phyloP scores from a whole-genome alignment of 2,888 invertebrate species.

The Torymus tubicola region DNA sequence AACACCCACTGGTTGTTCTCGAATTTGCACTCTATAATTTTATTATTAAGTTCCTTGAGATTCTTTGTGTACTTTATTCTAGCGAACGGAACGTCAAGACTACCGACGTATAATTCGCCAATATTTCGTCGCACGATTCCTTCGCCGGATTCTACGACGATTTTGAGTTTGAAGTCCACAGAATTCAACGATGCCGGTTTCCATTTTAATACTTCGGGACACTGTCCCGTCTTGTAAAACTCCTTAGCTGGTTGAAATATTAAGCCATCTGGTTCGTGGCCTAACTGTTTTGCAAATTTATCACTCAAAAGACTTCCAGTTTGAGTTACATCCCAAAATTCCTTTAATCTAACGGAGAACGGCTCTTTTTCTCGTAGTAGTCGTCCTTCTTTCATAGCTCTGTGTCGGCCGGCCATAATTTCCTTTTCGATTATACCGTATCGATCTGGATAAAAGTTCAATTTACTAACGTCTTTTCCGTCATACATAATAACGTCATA shows the following conservation, averaged over 20 bases:
- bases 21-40: constrained; percentile 96
- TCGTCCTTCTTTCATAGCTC: constrained; percentile 86
- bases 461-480: constrained; percentile 85
- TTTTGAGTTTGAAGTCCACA: constrained; percentile 94
- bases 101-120: constrained; percentile 89
- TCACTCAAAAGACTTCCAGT: constrained; percentile 85
- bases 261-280: constrained; percentile 97
- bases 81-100: constrained; percentile 82
- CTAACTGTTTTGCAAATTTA: constrained; percentile 89
- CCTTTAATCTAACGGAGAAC: constrained; percentile 92
- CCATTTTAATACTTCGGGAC: constrained; percentile 95
- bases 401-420: constrained; percentile 82
- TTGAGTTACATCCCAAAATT: constrained; percentile 91
- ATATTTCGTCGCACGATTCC: constrained; percentile 84
- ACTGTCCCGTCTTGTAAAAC: constrained; percentile 90
- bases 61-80: constrained; percentile 87
- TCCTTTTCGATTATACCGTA: constrained; percentile 86
- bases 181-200: constrained; percentile 96
- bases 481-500: constrained; percentile 95
- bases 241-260: constrained; percentile 96
- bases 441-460: constrained; percentile 86
- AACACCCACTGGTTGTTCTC: constrained; percentile 92
- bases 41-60: constrained; percentile 88
- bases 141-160: constrained; percentile 83
- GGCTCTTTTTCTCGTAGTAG: constrained; percentile 89